phyloP scores from a whole-genome alignment of 2,888 invertebrate species.

The Formica aserva region DNA sequence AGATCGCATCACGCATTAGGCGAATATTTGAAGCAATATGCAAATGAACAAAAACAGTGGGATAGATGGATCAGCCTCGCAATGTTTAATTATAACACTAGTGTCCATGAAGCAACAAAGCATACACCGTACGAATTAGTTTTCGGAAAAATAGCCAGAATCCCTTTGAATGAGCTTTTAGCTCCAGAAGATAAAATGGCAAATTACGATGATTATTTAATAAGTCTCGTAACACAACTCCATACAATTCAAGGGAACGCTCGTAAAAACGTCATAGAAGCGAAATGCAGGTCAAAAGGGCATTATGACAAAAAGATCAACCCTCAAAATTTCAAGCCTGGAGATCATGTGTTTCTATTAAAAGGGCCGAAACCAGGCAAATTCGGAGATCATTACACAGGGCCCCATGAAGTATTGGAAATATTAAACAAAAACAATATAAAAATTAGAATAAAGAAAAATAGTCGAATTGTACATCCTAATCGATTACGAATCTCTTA shows the following conservation, averaged over 20 bases:
- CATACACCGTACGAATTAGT: no score
- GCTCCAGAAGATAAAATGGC: neutral
- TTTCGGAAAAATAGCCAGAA: no score
- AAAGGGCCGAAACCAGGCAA: no score
- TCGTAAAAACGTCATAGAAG: neutral
- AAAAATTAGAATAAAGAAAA: neutral
- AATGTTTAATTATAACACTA: no score
- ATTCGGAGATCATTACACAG: neutral
- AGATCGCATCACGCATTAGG: neutral
- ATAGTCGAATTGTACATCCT: neutral
- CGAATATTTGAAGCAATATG: neutral
- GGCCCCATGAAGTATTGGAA: neutral
- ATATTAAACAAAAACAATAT: neutral
- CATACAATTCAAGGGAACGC: neutral
- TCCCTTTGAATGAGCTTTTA: neutral
- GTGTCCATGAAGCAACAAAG: no score
- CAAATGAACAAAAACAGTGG: neutral
- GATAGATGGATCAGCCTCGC: no score
- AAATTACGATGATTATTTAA: neutral
- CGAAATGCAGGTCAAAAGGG: neutral
- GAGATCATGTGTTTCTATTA: no score
- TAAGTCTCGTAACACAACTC: neutral
- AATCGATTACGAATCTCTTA: no score
- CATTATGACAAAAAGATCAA: no score
- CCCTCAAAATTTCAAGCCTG: no score